Evolutionary conservation across 1,140 invertebrate genomes (phyloP), one percentile per base, ranked within the genome.

Genomic region (Eurosta solidaginis): DNA sequence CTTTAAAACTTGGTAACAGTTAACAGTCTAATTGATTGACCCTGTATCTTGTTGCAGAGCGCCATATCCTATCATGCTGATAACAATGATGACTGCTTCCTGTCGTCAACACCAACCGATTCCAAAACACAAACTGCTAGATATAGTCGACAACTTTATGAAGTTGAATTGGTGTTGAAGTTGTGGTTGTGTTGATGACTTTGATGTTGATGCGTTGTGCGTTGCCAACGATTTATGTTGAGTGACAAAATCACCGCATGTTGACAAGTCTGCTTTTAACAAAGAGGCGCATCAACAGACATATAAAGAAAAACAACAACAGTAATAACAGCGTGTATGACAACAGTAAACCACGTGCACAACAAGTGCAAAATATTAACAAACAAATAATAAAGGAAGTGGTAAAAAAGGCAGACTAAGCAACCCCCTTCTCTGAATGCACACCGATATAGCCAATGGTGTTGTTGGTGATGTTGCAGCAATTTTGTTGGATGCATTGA

Each of bases 31-130:
- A n/a, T n/a, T n/a, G n/a, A n/a, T n/a, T n/a, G n/a, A n/a, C n/a
- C n/a, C n/a, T n/a, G n/a, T n/a, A n/a, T 75, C 1, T 75, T 75
- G 9, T 40, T 75, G 29, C 22, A n/a, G 47, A 75, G 29, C 44
- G n/a, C 29, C 29, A 33, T 45, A 75, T 47, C 74, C 20, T 40
- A 29, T 47, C 42, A 29, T 75, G 22, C 5, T 47, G 74, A 47
- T 50, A 50, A 45, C 74, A 75, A 75, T 75, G 74, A 75, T 47
- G 74, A 47, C 74, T 47, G 74, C 47, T 75, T 45, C 74, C 42
- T 68, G 59, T 3, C 17, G 22, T 5, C 59, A 68, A 40, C 59
- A 50, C 17, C 14, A 14, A 5, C 7, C 6, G 2, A 76, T 12
- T 50, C 42, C 22, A 14, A 50, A n/a, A 54, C 22, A 29, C 33